phyloP scores from a whole-genome alignment of 2,888 invertebrate species.

The Netelia melanura region DNA sequence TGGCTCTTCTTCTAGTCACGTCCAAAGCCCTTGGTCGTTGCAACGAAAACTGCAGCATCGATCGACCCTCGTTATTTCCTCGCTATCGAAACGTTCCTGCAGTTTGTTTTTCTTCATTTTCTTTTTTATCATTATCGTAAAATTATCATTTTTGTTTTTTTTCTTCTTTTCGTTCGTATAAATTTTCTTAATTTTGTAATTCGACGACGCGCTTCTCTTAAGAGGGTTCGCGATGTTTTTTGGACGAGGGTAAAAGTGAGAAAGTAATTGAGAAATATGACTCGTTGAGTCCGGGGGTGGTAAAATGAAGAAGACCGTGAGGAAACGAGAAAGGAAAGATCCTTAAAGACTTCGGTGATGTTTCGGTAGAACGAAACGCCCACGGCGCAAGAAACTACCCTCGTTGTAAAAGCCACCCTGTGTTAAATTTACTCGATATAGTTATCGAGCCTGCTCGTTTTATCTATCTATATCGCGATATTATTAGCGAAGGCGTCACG shows the following conservation, averaged over 20 bases:
- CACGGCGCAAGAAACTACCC: constrained; percentile 6
- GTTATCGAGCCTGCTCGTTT: background rate
- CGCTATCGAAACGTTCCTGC: background rate
- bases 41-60: constrained; percentile 24
- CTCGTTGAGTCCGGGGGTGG: constrained; percentile 19
- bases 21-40: constrained; percentile 2
- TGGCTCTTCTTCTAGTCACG: background rate
- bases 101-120: too few relatives aligned
- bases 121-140: background rate
- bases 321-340: background rate
- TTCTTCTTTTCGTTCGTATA: background rate
- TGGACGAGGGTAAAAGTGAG: constrained; percentile 31
- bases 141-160: background rate
- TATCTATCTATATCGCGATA: background rate
- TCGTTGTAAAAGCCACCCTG: constrained; percentile 38
- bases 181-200: constrained; percentile 1
- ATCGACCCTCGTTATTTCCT: constrained; percentile 12
- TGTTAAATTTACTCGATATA: background rate
- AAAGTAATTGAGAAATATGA: constrained; percentile 59
- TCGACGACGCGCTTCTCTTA: background rate
- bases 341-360: constrained; percentile 29
- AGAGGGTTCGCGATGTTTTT: background rate
- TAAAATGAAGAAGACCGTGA: background rate
- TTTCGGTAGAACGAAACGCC: constrained; percentile 57
- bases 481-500: too few relatives aligned